phyloP scores from a whole-genome alignment of 2,888 invertebrate species.

The Amphipyra berbera region DNA sequence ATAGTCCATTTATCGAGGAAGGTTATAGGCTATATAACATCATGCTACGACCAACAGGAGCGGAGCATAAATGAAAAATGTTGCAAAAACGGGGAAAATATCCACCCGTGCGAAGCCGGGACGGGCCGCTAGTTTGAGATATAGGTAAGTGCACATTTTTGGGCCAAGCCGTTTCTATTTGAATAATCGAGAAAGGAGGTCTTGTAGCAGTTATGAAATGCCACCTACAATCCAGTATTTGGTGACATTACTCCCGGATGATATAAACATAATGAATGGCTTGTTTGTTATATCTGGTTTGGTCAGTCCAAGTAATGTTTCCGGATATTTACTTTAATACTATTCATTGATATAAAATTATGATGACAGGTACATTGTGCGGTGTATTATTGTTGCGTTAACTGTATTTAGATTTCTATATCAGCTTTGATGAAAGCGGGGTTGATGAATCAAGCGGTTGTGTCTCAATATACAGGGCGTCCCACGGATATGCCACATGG shows the following conservation, averaged over 20 bases:
- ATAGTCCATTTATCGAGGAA: too few relatives aligned
- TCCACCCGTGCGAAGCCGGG: too few relatives aligned
- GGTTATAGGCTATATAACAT: too few relatives aligned
- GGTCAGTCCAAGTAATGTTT: slow-evolving; percentile 23
- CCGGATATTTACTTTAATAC: slow-evolving; percentile 37
- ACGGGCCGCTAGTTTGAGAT: too few relatives aligned
- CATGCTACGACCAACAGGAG: too few relatives aligned
- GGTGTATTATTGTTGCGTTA: slow-evolving; percentile 24
- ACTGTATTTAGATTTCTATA: slow-evolving; percentile 6
- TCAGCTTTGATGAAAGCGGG: slow-evolving; percentile 22
- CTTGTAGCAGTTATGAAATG: slow-evolving; percentile 5
- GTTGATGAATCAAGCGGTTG: slow-evolving; percentile 4
- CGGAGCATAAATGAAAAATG: too few relatives aligned
- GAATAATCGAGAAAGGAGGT: neutral
- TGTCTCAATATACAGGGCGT: neutral
- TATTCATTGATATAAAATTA: slow-evolving; percentile 48
- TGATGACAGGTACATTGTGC: slow-evolving; percentile 37
- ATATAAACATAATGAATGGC: slow-evolving; percentile 29
- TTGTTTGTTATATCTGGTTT: slow-evolving; percentile 38
- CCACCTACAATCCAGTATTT: slow-evolving; percentile 22
- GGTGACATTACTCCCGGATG: slow-evolving; percentile 26
- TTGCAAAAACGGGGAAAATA: too few relatives aligned
- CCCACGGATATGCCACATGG: too few relatives aligned
- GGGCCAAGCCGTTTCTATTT: slow-evolving; percentile 29
- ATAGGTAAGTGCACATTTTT: slow-evolving; percentile 54